Evolutionary conservation across 1,140 invertebrate species (phyloP).

Genomic region (Centruroides vittatus): DNA sequence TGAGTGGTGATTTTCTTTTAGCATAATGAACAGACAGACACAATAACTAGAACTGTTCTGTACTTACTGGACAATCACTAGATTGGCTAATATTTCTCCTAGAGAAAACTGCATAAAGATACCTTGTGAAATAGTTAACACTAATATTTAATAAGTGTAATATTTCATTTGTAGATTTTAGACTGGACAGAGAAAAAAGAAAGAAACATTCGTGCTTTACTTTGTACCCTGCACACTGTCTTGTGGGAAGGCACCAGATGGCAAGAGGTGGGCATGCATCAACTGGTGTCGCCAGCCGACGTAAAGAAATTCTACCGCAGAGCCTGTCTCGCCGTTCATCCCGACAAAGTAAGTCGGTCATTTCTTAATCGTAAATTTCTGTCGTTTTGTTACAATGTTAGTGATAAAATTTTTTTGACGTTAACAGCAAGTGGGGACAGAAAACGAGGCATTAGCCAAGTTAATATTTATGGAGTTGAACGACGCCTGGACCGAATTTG

Average conservation of each 20-base stretch:
- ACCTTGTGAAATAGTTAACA: too few relatives aligned
- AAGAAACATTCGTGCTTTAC: constrained; percentile 82
- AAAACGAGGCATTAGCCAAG: constrained; percentile 83
- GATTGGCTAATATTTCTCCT: too few relatives aligned
- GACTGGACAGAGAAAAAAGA: constrained; percentile 92
- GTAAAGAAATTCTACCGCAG: constrained; percentile 93
- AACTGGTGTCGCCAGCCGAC: constrained; percentile 72
- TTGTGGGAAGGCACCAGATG: constrained; percentile 89
- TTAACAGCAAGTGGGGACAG: constrained; percentile 68
- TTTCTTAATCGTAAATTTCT: neutral
- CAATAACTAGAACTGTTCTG: too few relatives aligned
- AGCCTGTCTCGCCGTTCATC: constrained; percentile 92
- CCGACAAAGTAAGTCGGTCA: constrained; percentile 68
- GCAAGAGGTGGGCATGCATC: constrained; percentile 84
- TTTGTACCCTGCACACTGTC: constrained; percentile 86
- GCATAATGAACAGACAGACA: too few relatives aligned
- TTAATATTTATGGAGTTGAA: constrained; percentile 98
- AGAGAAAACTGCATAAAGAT: too few relatives aligned
- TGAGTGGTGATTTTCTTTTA: too few relatives aligned
- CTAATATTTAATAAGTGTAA: too few relatives aligned
- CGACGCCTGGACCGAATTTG: constrained; percentile 96
- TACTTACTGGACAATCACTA: too few relatives aligned
- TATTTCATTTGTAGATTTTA: constrained; percentile 33
- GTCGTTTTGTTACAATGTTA: neutral
- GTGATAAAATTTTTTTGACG: neutral